Evolutionary conservation across 2,113 vertebrate genomes (phyloP), one percentile per base, ranked within the genome.

Genomic region (Lampris megalopsis): DNA sequence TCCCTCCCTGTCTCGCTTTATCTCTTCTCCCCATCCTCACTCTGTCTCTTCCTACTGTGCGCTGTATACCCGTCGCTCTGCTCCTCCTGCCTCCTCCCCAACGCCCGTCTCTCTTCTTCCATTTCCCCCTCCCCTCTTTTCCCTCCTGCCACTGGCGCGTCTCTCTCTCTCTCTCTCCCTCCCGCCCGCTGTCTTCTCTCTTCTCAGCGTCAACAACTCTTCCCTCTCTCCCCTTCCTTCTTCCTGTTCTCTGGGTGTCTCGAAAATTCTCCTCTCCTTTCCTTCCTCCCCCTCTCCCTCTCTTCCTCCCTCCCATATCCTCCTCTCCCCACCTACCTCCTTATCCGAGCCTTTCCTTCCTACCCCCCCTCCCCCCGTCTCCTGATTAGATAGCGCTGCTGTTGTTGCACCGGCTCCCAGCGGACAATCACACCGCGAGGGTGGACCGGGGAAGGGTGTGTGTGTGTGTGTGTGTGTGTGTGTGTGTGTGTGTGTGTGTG

Each of bases 311-410:
- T 8, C 35, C 35, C 58, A 11, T 3, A 57, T n/a, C 68, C 38
- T 45, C 38, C 11, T 83, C 71, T 81, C 75, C 40, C 45, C 60
- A 73, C 61, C 79, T 79, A 35, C 62, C 80, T 65, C 66, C 73
- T 79, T 81, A 84, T 87, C 81, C 79, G 45, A 71, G 81, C 68
- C 77, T 88, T 89, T 88, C 80, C 81, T 86, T 88, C 83, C 89
- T 77, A 82, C 80, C 82, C 78, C 59, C 87, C 10, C 65, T 81
- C 86, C 82, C 78, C 59, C 87, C 10, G 68, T 81, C 86, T 88
- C 68, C 77, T 90, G 89, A 92, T 89, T 90, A 88, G 86, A 90
- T 88, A 89, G 83, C 80, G 67, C 57, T 73, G 83, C 79, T 91
- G 88, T 92, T 92, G 92, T 82, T 87, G 80, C 66, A 82, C 70